A percentile compares a stretch with the other conserved stretches of the same genome.
phyloP scores from a whole-genome alignment of 2,797 vertebrate genomes.

The Xiphophorus birchmanni region DNA sequence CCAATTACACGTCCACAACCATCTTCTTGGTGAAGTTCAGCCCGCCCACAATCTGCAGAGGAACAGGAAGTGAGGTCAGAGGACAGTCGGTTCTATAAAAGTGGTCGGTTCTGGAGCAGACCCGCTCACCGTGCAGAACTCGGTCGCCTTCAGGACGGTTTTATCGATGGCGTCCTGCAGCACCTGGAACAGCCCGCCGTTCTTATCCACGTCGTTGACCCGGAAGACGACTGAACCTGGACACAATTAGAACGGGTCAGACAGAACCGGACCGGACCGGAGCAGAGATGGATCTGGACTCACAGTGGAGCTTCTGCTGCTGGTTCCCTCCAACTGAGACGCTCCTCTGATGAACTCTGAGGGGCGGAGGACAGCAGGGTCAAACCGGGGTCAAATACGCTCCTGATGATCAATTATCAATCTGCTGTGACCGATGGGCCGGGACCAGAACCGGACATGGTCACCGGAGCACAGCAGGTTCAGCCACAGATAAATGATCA shows the following conservation, averaged over 20 bases:
- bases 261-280: too few species aligned
- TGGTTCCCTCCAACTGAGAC: constrained; percentile 99
- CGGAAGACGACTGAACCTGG: constrained; percentile 90
- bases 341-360: constrained; percentile 98
- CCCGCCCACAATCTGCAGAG: constrained; percentile 89
- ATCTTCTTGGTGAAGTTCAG: constrained; percentile 99
- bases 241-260: background rate
- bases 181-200: constrained; percentile 98
- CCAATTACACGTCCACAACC: constrained; percentile 92
- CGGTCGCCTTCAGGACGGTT: constrained; percentile 83
- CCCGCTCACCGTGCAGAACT: constrained; percentile 95
- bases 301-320: constrained; percentile 98
- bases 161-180: constrained; percentile 94
- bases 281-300: constrained; percentile 75
- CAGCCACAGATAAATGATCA: too few species aligned
- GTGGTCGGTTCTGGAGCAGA: background rate
- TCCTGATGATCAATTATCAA: too few species aligned
- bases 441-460: too few species aligned
- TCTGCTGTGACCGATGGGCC: too few species aligned
- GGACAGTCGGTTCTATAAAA: background rate
- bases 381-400: too few species aligned
- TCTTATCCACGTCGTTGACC: constrained; percentile 99
- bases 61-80: constrained; percentile 17
- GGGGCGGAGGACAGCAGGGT: constrained; percentile 12
- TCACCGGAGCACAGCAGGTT: too few species aligned